These are phyloP conservation scores for Eulemur macaco DNA, from an alignment of 2,113 vertebrate species.

Conservation along the genomic window DNA sequence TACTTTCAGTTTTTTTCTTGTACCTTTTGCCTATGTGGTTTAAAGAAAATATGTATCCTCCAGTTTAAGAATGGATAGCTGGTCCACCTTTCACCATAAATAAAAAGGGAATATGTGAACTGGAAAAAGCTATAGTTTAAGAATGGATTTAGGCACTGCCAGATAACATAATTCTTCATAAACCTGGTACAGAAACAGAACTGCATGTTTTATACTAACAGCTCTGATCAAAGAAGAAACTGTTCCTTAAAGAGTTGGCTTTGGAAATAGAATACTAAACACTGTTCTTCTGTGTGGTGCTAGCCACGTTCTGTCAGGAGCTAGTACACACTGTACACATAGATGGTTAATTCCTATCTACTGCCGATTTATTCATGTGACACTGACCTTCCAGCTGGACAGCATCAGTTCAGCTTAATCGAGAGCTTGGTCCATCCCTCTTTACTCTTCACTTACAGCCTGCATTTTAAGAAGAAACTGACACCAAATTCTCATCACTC, in stretches of 20 bases:
- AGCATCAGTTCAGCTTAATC: slow-evolving; percentile 6
- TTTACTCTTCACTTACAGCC: slow-evolving; percentile 11
- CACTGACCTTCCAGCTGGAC: neutral
- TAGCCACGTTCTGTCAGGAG: neutral
- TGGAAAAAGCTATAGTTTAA: slow-evolving; percentile 15
- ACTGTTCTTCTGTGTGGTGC: neutral
- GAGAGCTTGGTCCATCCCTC: neutral
- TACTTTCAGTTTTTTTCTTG: slow-evolving; percentile 9
- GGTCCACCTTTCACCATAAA: neutral
- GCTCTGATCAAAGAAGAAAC: slow-evolving; percentile 44
- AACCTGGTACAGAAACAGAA: neutral
- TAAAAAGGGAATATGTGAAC: slow-evolving; percentile 9
- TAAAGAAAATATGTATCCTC: neutral
- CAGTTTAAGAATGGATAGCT: neutral
- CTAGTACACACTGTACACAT: neutral
- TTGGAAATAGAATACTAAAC: slow-evolving; percentile 28
- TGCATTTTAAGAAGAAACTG: slow-evolving; percentile 35
- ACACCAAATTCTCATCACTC: neutral
- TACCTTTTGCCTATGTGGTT: neutral
- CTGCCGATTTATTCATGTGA: neutral
- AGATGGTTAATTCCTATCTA: neutral
- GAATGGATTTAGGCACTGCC: slow-evolving; percentile 14
- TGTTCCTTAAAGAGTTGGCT: slow-evolving; percentile 30
- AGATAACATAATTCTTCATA: neutral
- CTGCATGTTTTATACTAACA: neutral